phyloP scores from a whole-genome alignment of 1,140 invertebrate genomes.

The Zaprionus taronus region DNA sequence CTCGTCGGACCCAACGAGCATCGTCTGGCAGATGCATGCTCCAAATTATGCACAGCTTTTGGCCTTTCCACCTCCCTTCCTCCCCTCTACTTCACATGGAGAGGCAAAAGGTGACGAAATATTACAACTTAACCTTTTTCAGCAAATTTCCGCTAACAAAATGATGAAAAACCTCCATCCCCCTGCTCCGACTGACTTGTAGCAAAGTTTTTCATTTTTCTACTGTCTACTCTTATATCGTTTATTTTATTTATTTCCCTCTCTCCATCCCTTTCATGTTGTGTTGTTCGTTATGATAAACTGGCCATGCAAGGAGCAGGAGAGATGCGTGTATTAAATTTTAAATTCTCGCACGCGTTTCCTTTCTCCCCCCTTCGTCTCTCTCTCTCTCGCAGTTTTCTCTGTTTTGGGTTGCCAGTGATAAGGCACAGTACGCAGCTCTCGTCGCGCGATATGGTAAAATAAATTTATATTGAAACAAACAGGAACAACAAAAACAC shows the following conservation, averaged over 20 bases:
- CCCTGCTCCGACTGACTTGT: background rate
- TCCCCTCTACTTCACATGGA: background rate
- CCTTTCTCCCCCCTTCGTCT: background rate
- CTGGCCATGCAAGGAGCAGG: background rate
- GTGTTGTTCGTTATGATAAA: constrained; percentile 18
- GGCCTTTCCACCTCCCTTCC: constrained; percentile 43
- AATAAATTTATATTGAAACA: constrained; percentile 31
- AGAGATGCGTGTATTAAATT: constrained; percentile 35
- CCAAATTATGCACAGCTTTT: constrained; percentile 80
- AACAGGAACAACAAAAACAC: constrained; percentile 7
- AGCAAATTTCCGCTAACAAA: constrained; percentile 76
- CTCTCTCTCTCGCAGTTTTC: background rate
- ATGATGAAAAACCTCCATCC: constrained; percentile 41
- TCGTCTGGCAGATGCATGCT: constrained; percentile 61
- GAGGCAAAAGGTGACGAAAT: constrained; percentile 75
- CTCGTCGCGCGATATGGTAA: constrained; percentile 20
- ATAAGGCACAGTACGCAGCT: constrained; percentile 38
- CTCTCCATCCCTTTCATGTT: background rate
- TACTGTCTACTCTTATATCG: constrained; percentile 10
- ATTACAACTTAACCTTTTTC: constrained; percentile 81
- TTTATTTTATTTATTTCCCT: constrained; percentile 4
- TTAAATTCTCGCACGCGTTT: constrained; percentile 21
- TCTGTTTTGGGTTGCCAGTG: constrained; percentile 24
- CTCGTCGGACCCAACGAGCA: constrained; percentile 30
- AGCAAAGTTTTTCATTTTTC: constrained; percentile 30